Percentiles rank a stretch among this genome's conserved stretches.
Conservation (phyloP, 2,113 vertebrate genomes). For the Anoplopoma fimbria region DNA sequence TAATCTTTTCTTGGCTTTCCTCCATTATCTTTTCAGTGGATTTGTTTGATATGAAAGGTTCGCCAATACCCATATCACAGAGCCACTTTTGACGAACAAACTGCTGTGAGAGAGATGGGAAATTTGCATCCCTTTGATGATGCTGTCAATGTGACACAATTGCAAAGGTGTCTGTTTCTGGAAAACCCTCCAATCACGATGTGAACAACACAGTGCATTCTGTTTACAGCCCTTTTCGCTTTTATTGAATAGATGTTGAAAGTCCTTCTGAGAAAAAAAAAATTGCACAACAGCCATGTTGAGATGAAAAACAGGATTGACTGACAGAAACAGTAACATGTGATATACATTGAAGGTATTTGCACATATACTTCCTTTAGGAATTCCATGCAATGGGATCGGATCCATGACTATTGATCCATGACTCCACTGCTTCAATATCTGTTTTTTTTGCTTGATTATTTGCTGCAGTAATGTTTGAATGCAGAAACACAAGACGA, state of each 20-base stretch:
- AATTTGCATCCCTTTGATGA: slow-evolving; percentile 66
- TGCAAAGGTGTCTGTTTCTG: background rate
- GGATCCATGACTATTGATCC: slow-evolving; percentile 37
- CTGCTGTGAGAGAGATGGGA: slow-evolving; percentile 6
- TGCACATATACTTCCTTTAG: slow-evolving; percentile 45
- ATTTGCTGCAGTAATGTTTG: slow-evolving; percentile 16
- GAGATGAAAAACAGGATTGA: slow-evolving; percentile 61
- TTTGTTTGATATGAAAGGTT: slow-evolving; percentile 59
- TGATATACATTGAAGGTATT: slow-evolving; percentile 62
- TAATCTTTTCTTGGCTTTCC: slow-evolving; percentile 35
- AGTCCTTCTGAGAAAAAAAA: slow-evolving; percentile 48
- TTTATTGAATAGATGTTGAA: slow-evolving; percentile 79
- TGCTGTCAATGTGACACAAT: background rate
- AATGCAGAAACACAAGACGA: slow-evolving; percentile 80
- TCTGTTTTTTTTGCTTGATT: background rate
- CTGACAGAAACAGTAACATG: slow-evolving; percentile 68
- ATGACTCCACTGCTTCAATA: slow-evolving; percentile 7
- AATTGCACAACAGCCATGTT: slow-evolving; percentile 64
- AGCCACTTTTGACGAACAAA: slow-evolving; percentile 38
- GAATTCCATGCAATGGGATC: slow-evolving; percentile 56
- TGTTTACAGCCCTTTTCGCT: slow-evolving; percentile 78
- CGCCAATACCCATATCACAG: slow-evolving; percentile 29
- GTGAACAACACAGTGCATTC: slow-evolving; percentile 76
- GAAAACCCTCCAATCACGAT: slow-evolving; percentile 61
- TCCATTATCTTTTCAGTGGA: slow-evolving; percentile 27